Percentiles rank a stretch among this genome's conserved stretches.
Evolutionary conservation across 2,888 invertebrate species (phyloP).

Genomic region (Mesoligia furuncula): DNA sequence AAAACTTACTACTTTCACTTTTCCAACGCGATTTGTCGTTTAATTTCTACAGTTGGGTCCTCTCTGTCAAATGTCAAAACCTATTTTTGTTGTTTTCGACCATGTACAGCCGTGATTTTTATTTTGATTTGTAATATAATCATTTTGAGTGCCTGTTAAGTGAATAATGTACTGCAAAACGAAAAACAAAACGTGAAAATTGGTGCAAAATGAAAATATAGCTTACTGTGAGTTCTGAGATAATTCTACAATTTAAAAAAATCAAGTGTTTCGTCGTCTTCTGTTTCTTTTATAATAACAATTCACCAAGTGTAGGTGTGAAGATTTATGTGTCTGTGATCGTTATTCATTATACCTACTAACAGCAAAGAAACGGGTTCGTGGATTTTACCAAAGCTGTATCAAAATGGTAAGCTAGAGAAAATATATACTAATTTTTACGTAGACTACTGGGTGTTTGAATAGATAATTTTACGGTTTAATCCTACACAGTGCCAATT

Average conservation of each 20-base stretch:
- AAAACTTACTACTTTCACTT: slow-evolving; percentile 65
- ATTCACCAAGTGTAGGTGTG: slow-evolving; percentile 57
- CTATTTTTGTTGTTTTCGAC: slow-evolving; percentile 66
- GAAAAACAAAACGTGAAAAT: slow-evolving; percentile 31
- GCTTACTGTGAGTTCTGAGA: slow-evolving; percentile 12
- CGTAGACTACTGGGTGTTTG: background rate
- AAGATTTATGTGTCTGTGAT: slow-evolving; percentile 57
- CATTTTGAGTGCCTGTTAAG: background rate
- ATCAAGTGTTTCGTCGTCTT: slow-evolving; percentile 33
- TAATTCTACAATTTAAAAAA: slow-evolving; percentile 27
- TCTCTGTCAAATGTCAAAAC: slow-evolving; percentile 63
- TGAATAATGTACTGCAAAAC: slow-evolving; percentile 28
- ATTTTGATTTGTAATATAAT: slow-evolving; percentile 44
- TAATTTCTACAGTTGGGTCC: slow-evolving; percentile 51
- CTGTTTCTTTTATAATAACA: slow-evolving; percentile 22
- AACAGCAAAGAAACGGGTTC: slow-evolving; percentile 32
- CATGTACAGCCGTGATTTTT: slow-evolving; percentile 48
- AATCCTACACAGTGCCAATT: slow-evolving; percentile 1
- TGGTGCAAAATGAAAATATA: slow-evolving; percentile 27
- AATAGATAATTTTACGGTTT: background rate
- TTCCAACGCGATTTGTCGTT: slow-evolving; percentile 44
- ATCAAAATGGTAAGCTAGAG: slow-evolving; percentile 50
- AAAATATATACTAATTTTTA: background rate
- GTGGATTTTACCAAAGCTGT: slow-evolving; percentile 44
- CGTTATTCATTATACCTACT: background rate